Evolutionary conservation across 2,888 invertebrate species (phyloP), one percentile per base, ranked within the genome.

Genomic region (Sphaerophoria taeniata): DNA sequence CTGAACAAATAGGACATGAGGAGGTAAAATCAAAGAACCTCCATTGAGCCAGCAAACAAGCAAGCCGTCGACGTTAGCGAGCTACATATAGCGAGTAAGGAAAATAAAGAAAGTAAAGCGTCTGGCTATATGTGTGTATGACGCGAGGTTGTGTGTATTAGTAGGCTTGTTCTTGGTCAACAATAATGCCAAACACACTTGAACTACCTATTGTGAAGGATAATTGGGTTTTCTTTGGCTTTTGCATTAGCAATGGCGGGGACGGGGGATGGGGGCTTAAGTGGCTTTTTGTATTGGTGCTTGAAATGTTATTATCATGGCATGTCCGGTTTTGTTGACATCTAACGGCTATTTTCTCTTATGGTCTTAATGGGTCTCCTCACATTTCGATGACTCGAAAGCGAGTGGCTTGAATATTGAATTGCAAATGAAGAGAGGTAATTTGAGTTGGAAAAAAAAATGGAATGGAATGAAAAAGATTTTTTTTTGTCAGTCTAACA

Each of bases 1-100:
- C 85, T 81, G 81, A 85, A 47, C 56, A 81, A 73, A 73, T 76
- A 85, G 70, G 81, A 70, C 73, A 53, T 65, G 81, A 56, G 76
- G 61, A 72, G 69, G 69, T 56, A 16, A 55, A 63, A 76, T 76
- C 73, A 76, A 73, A 81, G 80, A 72, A 47, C 36, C 6, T 11
- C 43, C 43, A 69, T 69, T 60, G 56, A 76, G 34, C 45, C 76
- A 6, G 24, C 33, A 55, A 36, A 69, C 39, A 36, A 24, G n/a
- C 34, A 61, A 43, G 43, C 3, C 9, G 12, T 0, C 43, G 3
- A 24, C 2, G 24, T 24, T 24, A 24, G 24, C 2, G 24, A 24
- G 24, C 24, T 24, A 24, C 24, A 24, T 24, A 24, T 24, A 2
- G 24, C 24, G 24, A 24, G 24, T 24, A 24, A 43, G 12, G 43